Percentiles rank a stretch among this genome's conserved stretches.
phyloP scores from a whole-genome alignment of 2,888 invertebrate genomes.

The Eurytoma adleriae region DNA sequence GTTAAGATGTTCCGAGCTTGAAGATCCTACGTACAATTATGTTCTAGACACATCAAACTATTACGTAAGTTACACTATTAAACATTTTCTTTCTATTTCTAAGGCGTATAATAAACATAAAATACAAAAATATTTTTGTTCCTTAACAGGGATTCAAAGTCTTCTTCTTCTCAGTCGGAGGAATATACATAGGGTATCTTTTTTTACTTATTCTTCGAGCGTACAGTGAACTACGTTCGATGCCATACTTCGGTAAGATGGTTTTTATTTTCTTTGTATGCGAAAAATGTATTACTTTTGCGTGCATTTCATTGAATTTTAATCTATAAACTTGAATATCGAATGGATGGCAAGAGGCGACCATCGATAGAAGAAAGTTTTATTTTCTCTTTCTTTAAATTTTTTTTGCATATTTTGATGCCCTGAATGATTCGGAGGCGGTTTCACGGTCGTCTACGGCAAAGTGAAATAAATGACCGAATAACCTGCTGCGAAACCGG shows the following conservation, averaged over 20 bases:
- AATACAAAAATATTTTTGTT: conserved; percentile 7
- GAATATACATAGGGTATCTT: conserved; percentile 91
- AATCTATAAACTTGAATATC: neutral
- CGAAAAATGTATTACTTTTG: neutral
- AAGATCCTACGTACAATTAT: conserved; percentile 96
- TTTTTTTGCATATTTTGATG: neutral
- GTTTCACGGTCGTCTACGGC: neutral
- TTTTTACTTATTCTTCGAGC: conserved; percentile 90
- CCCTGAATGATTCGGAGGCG: neutral
- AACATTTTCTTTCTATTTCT: conserved; percentile 1
- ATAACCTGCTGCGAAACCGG: conserved; percentile 15
- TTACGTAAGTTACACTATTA: conserved; percentile 80
- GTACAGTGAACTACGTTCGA: conserved; percentile 94
- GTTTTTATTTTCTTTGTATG: neutral
- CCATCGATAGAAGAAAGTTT: neutral
- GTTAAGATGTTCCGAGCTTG: conserved; percentile 92
- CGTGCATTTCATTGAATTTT: neutral
- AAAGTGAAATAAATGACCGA: conserved; percentile 13
- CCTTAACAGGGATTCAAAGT: conserved; percentile 89
- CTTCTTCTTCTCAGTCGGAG: conserved; percentile 91
- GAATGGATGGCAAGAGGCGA: neutral
- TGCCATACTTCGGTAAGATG: conserved; percentile 96
- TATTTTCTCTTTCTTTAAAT: neutral
- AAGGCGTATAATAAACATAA: neutral
- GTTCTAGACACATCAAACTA: conserved; percentile 89